Conservation (phyloP, 2,113 vertebrate species). For the Cololabis saira region DNA sequence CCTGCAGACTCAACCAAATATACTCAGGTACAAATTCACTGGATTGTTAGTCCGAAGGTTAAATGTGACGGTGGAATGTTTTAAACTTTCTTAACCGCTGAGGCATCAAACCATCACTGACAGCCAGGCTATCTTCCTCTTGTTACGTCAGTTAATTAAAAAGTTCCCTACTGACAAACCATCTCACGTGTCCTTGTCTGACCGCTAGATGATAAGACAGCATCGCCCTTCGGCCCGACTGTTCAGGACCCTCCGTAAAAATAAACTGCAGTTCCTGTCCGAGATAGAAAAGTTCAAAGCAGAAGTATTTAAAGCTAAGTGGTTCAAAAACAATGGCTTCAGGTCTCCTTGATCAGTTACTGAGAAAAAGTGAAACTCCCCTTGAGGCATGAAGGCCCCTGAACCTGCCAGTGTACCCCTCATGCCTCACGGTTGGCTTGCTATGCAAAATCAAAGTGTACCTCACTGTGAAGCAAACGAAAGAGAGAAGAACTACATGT, state of each 20-base stretch:
- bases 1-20: background rate
- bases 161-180: background rate
- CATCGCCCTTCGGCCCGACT: constrained; percentile 15
- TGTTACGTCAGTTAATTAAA: background rate
- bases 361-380: constrained; percentile 22
- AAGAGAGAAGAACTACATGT: constrained; percentile 37
- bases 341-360: constrained; percentile 54
- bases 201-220: constrained; percentile 8
- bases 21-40: constrained; percentile 32
- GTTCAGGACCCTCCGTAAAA: constrained; percentile 23
- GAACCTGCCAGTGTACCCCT: constrained; percentile 27
- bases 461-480: constrained; percentile 26
- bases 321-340: constrained; percentile 36
- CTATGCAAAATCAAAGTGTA: constrained; percentile 40
- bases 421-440: constrained; percentile 8
- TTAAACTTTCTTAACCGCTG: constrained; percentile 20
- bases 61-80: constrained; percentile 62
- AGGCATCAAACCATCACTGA: constrained; percentile 3
- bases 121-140: background rate
- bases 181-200: background rate
- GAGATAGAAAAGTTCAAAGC: constrained; percentile 41
- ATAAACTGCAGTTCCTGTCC: constrained; percentile 8
- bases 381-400: constrained; percentile 44
- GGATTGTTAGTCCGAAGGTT: constrained; percentile 13
- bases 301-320: constrained; percentile 55